A percentile compares a stretch with the other conserved stretches of the same genome.
phyloP scores from a whole-genome alignment of 1,140 invertebrate genomes.

The Parapsyche elsis region DNA sequence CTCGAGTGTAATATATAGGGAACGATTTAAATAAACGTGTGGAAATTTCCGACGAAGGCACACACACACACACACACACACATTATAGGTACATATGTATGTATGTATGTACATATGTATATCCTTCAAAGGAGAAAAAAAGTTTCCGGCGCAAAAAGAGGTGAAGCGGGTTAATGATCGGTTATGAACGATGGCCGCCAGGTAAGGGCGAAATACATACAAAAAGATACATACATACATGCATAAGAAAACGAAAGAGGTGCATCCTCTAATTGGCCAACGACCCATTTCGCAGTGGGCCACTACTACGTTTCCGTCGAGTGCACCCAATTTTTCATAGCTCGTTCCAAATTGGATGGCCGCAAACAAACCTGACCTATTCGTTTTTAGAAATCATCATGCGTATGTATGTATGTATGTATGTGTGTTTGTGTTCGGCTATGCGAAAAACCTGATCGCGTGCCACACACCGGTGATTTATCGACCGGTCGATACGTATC shows the following conservation, averaged over 20 bases:
- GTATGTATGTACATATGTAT: neutral
- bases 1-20: too few species aligned
- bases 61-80: neutral
- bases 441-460: constrained; percentile 16
- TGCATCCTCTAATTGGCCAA: neutral
- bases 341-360: too few species aligned
- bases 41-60: constrained; percentile 13
- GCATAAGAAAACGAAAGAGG: too few species aligned
- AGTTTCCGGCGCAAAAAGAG: constrained; percentile 26
- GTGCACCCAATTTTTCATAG: too few species aligned
- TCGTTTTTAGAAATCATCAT: too few species aligned
- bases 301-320: neutral
- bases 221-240: neutral
- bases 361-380: too few species aligned
- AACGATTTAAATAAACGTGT: constrained; percentile 1
- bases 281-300: constrained; percentile 10
- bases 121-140: neutral
- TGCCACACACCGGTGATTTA: constrained; percentile 18
- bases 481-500: neutral
- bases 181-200: constrained; percentile 36
- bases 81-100: neutral
- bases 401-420: neutral
- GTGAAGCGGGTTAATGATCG: constrained; percentile 39
- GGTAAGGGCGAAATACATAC: neutral
- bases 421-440: neutral